Percentiles rank a stretch among this genome's conserved stretches.
Conservation (phyloP, 2,113 vertebrate genomes). For the Rhadina sibilatrix region DNA sequence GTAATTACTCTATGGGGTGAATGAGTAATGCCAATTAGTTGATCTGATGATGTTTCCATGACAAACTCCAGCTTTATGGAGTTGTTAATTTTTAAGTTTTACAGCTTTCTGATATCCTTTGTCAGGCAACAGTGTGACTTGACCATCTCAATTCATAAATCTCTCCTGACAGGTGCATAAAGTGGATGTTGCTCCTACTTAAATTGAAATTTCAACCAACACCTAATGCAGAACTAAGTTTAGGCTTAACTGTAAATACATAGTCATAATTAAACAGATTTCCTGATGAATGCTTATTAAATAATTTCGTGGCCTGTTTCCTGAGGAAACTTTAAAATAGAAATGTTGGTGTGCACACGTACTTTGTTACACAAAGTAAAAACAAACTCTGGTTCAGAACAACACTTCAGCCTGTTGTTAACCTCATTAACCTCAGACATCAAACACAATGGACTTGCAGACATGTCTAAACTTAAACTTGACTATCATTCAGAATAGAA, state of each 20-base stretch:
- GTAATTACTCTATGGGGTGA: constrained; percentile 1
- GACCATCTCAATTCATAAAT: neutral
- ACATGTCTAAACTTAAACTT: neutral
- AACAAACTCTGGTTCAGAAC: neutral
- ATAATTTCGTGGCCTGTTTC: neutral
- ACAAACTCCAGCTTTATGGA: neutral
- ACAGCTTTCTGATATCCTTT: constrained; percentile 4
- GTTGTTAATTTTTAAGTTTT: neutral
- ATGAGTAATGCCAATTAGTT: neutral
- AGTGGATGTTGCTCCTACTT: neutral
- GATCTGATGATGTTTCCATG: neutral
- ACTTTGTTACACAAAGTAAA: neutral
- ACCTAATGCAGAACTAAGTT: neutral
- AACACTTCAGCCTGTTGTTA: neutral
- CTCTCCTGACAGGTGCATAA: neutral
- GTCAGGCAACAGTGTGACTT: neutral
- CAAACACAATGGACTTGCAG: neutral
- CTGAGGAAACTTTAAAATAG: neutral
- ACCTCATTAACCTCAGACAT: neutral
- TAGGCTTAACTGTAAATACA: neutral
- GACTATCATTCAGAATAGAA: neutral
- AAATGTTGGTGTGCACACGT: neutral
- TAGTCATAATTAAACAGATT: neutral
- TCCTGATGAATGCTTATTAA: neutral
- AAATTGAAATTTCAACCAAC: neutral